Conservation (phyloP, 1,140 invertebrate genomes). For the Calephelis virginiensis region DNA sequence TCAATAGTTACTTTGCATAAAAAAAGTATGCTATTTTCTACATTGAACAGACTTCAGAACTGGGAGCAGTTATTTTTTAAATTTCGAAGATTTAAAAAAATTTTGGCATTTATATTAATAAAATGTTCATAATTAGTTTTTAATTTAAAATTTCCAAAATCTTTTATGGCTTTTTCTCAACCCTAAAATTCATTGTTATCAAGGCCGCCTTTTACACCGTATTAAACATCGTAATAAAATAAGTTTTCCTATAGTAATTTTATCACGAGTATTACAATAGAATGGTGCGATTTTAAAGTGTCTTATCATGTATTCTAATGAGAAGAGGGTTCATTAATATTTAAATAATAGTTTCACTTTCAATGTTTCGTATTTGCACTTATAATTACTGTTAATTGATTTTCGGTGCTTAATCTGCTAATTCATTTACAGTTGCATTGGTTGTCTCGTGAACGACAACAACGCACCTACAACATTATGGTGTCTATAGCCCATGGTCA, state of each 20-base stretch:
- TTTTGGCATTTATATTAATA: too few relatives aligned
- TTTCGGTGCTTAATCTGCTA: too few relatives aligned
- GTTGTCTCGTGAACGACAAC: too few relatives aligned
- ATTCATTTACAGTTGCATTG: too few relatives aligned
- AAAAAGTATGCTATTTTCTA: too few relatives aligned
- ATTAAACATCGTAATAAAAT: not conserved
- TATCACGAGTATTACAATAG: not conserved
- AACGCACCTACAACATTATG: too few relatives aligned
- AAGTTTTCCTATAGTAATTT: constrained; percentile 5
- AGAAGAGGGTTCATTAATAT: not conserved
- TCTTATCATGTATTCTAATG: constrained; percentile 9
- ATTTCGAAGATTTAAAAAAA: too few relatives aligned
- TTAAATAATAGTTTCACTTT: constrained; percentile 7
- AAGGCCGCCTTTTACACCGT: not conserved
- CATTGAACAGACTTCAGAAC: too few relatives aligned
- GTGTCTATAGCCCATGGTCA: too few relatives aligned
- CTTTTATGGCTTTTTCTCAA: not conserved
- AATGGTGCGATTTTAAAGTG: not conserved
- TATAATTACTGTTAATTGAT: not conserved
- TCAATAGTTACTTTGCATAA: too few relatives aligned
- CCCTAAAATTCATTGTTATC: not conserved
- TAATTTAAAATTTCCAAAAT: not conserved
- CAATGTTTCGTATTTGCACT: not conserved
- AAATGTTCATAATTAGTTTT: too few relatives aligned
- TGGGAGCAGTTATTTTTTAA: too few relatives aligned